Conservation (phyloP, 2,888 invertebrate species). For the Eristalinus aeneus region DNA sequence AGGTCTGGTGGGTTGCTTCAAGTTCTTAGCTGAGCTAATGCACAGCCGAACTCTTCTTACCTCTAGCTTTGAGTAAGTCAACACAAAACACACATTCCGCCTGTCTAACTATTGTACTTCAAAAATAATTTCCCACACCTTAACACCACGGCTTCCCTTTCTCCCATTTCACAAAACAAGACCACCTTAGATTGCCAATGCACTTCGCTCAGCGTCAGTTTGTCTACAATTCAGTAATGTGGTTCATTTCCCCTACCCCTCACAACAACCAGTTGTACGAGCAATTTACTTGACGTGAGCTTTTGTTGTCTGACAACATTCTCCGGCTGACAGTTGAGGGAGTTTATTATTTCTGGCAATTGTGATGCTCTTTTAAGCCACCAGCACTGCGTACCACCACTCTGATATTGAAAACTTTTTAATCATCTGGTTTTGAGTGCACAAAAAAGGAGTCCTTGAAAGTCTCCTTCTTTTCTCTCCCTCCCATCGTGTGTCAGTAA, state of each 20-base stretch:
- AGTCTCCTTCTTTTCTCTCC: not conserved
- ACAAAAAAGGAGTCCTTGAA: slow-evolving; percentile 43
- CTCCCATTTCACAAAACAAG: too few species aligned
- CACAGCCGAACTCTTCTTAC: too few species aligned
- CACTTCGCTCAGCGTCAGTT: too few species aligned
- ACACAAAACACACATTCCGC: too few species aligned
- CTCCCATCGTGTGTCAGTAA: not conserved
- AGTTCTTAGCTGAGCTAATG: too few species aligned
- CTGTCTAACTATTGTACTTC: too few species aligned
- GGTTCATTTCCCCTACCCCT: slow-evolving; percentile 25
- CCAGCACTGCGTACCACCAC: not conserved
- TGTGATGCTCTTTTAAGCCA: slow-evolving; percentile 27
- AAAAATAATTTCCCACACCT: too few species aligned
- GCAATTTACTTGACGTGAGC: slow-evolving; percentile 41
- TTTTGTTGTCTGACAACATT: slow-evolving; percentile 29
- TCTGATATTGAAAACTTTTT: slow-evolving; percentile 49
- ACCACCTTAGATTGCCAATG: too few species aligned
- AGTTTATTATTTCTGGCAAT: slow-evolving; percentile 60
- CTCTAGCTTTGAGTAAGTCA: too few species aligned
- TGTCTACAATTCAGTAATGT: not conserved
- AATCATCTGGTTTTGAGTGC: slow-evolving; percentile 61
- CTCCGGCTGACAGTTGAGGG: slow-evolving; percentile 54
- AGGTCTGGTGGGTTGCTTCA: too few species aligned
- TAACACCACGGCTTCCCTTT: too few species aligned
- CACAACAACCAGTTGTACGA: slow-evolving; percentile 31